These are phyloP conservation scores for Syritta pipiens DNA, from an alignment of 2,888 invertebrate genomes.

Conservation along the genomic window DNA sequence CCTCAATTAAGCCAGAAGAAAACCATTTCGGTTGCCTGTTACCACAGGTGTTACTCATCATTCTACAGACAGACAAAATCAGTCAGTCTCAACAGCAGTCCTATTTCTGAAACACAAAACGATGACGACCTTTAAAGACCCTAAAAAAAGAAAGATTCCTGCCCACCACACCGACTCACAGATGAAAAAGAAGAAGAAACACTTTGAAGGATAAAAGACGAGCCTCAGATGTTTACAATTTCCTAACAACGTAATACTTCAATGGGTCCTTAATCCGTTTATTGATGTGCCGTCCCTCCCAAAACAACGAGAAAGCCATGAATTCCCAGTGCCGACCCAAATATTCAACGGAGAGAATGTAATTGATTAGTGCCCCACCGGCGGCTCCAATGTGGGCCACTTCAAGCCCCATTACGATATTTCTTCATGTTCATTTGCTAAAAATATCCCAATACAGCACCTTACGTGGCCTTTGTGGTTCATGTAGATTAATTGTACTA, in stretches of 20 bases:
- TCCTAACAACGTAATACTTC: background rate
- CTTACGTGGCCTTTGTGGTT: conserved; percentile 26
- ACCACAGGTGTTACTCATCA: too few species aligned
- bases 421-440: conserved; percentile 29
- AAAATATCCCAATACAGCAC: conserved; percentile 30
- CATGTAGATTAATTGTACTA: conserved; percentile 35
- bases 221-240: too few species aligned
- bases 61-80: too few species aligned
- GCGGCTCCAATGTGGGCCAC: background rate
- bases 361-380: conserved; percentile 33
- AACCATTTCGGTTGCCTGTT: too few species aligned
- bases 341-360: conserved; percentile 53
- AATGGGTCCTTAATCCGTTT: background rate
- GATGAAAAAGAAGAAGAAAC: too few species aligned
- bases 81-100: too few species aligned
- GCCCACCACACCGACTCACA: too few species aligned
- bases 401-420: background rate
- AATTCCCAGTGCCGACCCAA: conserved; percentile 30
- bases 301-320: background rate
- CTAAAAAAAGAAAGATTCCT: too few species aligned
- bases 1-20: too few species aligned
- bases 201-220: too few species aligned
- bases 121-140: too few species aligned
- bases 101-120: too few species aligned
- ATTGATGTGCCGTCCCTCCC: background rate